These are phyloP conservation scores for Lutjanus campechanus DNA, from an alignment of 2,797 vertebrate genomes.

Conservation along the genomic window DNA sequence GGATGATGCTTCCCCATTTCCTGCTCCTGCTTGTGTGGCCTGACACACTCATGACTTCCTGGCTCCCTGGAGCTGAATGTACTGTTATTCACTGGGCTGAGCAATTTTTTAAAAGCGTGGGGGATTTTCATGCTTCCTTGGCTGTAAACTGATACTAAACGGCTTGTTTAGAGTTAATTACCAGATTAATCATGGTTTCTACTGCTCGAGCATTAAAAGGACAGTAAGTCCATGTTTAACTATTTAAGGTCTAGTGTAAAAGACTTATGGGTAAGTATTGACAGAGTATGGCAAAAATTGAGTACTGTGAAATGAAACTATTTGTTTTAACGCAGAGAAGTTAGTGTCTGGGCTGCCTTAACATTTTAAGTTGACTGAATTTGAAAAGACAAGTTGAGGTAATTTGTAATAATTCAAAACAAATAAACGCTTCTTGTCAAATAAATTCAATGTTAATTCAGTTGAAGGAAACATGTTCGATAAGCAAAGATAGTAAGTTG, in stretches of 20 bases:
- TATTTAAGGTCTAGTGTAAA: not conserved
- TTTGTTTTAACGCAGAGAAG: too few species aligned
- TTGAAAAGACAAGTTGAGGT: too few species aligned
- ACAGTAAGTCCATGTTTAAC: not conserved
- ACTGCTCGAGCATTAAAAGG: constrained; percentile 13
- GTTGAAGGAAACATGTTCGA: too few species aligned
- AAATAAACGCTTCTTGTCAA: too few species aligned
- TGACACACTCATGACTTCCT: constrained; percentile 46
- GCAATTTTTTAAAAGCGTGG: constrained; percentile 44
- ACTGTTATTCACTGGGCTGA: constrained; percentile 48
- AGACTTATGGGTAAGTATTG: too few species aligned
- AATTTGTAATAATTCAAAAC: too few species aligned
- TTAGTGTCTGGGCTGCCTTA: too few species aligned
- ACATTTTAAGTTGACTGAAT: too few species aligned
- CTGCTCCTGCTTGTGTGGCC: constrained; percentile 21
- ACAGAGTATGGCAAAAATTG: too few species aligned
- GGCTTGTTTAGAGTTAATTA: constrained; percentile 62
- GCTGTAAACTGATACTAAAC: constrained; percentile 61
- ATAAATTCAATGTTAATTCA: too few species aligned
- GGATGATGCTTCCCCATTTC: constrained; percentile 33
- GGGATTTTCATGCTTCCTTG: constrained; percentile 41
- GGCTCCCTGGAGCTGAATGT: constrained; percentile 48
- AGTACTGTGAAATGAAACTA: too few species aligned
- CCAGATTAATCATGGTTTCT: constrained; percentile 40
- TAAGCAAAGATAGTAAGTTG: too few species aligned